Evolutionary conservation across 1,140 invertebrate genomes (phyloP), one percentile per base, ranked within the genome.

Genomic region (Drosophila lowei): DNA sequence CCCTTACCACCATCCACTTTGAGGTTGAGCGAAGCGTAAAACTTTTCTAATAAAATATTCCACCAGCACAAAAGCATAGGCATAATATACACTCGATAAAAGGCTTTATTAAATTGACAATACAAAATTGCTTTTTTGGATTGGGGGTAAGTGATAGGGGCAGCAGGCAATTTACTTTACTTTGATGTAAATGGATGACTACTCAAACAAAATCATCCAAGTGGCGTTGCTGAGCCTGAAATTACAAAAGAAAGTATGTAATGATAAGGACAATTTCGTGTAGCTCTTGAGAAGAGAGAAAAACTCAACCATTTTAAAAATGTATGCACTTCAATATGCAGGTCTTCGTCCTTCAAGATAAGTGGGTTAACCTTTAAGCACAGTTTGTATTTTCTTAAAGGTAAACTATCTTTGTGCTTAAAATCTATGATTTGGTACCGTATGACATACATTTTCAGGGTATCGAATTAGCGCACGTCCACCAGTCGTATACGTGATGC

Each of bases 21-120:
- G 11, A 43, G 34, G 48, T 15, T 13, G 6, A 50, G 23, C 34
- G 44, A 58, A 55, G 52, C 46, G 50, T 42, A 57, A 59, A 86
- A 85, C 61, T 79, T 85, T 83, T 83, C 59, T 59, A 71, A 84
- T 83, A 83, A 84, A 84, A 25, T 25, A 5, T 25, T 25, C 23
- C 23, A 25, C 23, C 23, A 25, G 23, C 23, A 25, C 23, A 16
- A 38, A 18, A 3, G 11, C 11, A 5, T 11, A 38, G 55, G 48
- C 70, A 63, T 81, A 88, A 86, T 70, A 64, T 44, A 52, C 38
- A 77, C 70, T 72, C 66, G 66, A 80, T 86, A 85, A 81, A 80
- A 74, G 63, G 63, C 66, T 77, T 86, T 86, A 67, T 72, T 72
- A 86, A 72, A 81, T 86, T 81, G 74, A 86, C 74, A 86, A 84